Evolutionary conservation across 2,113 vertebrate genomes (phyloP).

Genomic region (Peromyscus polionotus): DNA sequence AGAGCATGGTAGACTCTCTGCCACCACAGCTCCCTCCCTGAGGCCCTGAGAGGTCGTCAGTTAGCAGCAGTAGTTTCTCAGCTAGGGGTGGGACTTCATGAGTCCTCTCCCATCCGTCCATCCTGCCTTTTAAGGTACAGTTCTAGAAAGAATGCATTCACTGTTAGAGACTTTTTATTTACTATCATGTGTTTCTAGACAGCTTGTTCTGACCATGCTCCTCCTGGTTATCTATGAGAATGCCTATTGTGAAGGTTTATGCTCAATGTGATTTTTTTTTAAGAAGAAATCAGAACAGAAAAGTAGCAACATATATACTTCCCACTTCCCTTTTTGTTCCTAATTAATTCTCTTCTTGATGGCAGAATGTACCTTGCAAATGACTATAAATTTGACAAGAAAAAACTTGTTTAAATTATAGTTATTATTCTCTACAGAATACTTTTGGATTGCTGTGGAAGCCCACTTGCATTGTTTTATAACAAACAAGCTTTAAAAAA

Average conservation of each 20-base stretch:
- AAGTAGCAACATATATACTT: background rate
- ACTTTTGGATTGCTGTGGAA: background rate
- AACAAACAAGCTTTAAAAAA: background rate
- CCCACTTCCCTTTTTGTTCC: constrained; percentile 43
- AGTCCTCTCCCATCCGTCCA: accelerated
- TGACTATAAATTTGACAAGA: background rate
- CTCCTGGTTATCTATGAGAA: background rate
- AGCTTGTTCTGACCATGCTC: background rate
- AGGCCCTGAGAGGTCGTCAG: background rate
- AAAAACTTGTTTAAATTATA: background rate
- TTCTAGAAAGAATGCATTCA: background rate
- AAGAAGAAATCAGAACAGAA: background rate
- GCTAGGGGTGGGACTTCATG: background rate
- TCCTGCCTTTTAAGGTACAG: background rate
- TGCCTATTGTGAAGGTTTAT: background rate
- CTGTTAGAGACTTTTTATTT: background rate
- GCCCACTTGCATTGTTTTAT: background rate
- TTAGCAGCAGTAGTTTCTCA: background rate
- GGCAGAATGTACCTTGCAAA: constrained; percentile 16
- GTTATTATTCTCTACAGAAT: constrained; percentile 3
- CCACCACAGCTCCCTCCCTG: background rate
- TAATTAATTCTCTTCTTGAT: constrained; percentile 33
- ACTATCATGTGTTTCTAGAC: background rate
- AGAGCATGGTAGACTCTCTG: background rate
- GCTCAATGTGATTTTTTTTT: background rate